A percentile compares a stretch with the other conserved stretches of the same genome.
These are phyloP conservation scores for Drosophila nannoptera DNA, from an alignment of 1,140 invertebrate species.

Conservation along the genomic window DNA sequence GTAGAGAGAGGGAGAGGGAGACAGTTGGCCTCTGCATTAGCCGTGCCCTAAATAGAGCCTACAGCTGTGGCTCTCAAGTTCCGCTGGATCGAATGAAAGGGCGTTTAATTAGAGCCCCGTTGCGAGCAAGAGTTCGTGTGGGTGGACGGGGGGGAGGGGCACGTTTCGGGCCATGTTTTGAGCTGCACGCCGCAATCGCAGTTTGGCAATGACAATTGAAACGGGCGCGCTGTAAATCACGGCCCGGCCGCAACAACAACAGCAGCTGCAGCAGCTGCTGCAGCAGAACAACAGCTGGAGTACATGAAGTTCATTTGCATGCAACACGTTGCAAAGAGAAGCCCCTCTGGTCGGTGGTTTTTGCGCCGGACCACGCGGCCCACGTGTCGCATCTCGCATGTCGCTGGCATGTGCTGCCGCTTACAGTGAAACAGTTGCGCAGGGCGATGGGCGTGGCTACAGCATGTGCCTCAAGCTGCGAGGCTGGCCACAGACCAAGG, in stretches of 20 bases:
- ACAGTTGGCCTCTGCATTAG: no score
- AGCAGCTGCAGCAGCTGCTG: conserved; percentile 6
- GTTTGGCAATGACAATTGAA: conserved; percentile 35
- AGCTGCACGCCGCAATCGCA: conserved; percentile 14
- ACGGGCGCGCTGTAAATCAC: conserved; percentile 41
- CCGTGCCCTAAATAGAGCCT: not conserved
- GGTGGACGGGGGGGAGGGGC: no score
- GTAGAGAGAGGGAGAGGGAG: no score
- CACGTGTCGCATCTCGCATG: conserved; percentile 38
- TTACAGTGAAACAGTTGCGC: conserved; percentile 24
- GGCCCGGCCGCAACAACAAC: conserved; percentile 37
- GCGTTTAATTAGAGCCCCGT: not conserved
- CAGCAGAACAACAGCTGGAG: not conserved
- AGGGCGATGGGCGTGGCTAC: not conserved
- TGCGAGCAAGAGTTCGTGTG: conserved; percentile 7
- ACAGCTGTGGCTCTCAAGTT: no score
- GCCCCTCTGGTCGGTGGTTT: not conserved
- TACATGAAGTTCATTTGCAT: conserved; percentile 72
- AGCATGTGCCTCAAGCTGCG: no score
- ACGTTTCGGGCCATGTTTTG: conserved; percentile 7
- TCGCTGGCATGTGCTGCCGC: conserved; percentile 30
- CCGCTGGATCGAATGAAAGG: not conserved
- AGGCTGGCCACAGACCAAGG: no score
- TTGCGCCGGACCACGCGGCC: conserved; percentile 17
- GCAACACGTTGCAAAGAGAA: conserved; percentile 68